Percentiles rank a stretch among this genome's conserved stretches.
Conservation (phyloP, 2,797 vertebrate species). For the Helostoma temminkii region DNA sequence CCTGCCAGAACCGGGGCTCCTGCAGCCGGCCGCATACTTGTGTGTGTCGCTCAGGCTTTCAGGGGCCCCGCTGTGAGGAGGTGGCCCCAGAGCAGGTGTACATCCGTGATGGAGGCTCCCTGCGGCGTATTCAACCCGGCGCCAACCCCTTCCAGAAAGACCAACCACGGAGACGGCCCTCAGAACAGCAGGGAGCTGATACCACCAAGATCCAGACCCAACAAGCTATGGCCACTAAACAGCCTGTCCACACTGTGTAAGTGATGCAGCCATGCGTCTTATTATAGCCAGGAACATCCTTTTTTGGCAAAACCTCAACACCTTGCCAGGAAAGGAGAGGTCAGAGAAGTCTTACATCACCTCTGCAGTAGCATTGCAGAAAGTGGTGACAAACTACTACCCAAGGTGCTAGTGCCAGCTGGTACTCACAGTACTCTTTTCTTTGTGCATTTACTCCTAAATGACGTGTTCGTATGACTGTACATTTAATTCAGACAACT, state of each 20-base stretch:
- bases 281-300: slow-evolving; percentile 24
- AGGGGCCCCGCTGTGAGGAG: slow-evolving; percentile 91
- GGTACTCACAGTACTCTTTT: no score
- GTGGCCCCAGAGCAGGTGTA: slow-evolving; percentile 93
- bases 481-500: no score
- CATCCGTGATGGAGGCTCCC: slow-evolving; percentile 82
- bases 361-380: background rate
- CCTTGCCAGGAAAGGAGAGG: slow-evolving; percentile 9
- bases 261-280: slow-evolving; percentile 62
- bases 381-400: background rate
- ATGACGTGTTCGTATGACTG: no score
- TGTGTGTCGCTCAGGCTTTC: slow-evolving; percentile 94
- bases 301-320: background rate
- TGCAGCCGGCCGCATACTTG: slow-evolving; percentile 96
- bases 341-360: background rate
- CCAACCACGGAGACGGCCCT: slow-evolving; percentile 69
- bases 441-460: no score
- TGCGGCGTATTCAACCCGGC: slow-evolving; percentile 79
- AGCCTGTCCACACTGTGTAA: slow-evolving; percentile 77
- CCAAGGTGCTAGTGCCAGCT: no score
- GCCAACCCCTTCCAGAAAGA: slow-evolving; percentile 78
- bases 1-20: slow-evolving; percentile 95
- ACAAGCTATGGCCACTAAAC: slow-evolving; percentile 74
- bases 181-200: slow-evolving; percentile 62
- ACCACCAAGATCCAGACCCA: slow-evolving; percentile 70